Base-by-base conservation (phyloP, 2,888 invertebrate genomes). In the Eupithecia inturbata region DNA sequence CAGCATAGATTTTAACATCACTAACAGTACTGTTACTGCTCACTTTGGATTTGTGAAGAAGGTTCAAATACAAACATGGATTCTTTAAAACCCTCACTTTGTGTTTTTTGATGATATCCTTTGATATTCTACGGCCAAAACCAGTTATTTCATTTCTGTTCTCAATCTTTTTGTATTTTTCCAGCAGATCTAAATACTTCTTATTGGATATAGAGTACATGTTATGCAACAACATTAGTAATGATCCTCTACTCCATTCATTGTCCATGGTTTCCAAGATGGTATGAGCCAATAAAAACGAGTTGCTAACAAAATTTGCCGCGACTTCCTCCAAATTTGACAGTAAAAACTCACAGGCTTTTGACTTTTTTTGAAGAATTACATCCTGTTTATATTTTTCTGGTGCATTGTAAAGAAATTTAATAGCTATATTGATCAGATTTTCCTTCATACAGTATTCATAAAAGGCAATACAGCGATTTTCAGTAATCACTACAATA, bases 101-200 rank as follows among this genome's bases (percentile, higher is more conserved):
- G 75, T 90, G 84, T 72, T 89, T 88, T 39, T 80, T 85, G 79
- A 83, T 84, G 78, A 84, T 87, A 82, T 80, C 84, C 83, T 78
- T 83, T 39, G 79, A 89, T 69, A 87, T 78, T 71, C 86, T 82
- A 53, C 82, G 78, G 57, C 89, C 88, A 26, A 89, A 78, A 19
- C 71, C 64, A 9, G 4, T 26, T 26, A 14, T 19, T 31, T 28
- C 62, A 19, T 9, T 62, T 19, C 31, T 31, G 28, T 28, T 62
- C 31, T 68, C 45, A 12, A 3, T 64, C 7, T 6, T 7, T 14
- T 70, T 68, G 68, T 83, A 79, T 41, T 80, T 84, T 80, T 91
- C 91, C 22, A 89, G 73, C 67, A 91, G 73, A 76, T 88, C 79
- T 71, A 91, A 84, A 79, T 88, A 91, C 67, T 83, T 80, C 7